Base-by-base conservation (phyloP, 2,113 vertebrate species). In the Muntiacus muntjak region DNA sequence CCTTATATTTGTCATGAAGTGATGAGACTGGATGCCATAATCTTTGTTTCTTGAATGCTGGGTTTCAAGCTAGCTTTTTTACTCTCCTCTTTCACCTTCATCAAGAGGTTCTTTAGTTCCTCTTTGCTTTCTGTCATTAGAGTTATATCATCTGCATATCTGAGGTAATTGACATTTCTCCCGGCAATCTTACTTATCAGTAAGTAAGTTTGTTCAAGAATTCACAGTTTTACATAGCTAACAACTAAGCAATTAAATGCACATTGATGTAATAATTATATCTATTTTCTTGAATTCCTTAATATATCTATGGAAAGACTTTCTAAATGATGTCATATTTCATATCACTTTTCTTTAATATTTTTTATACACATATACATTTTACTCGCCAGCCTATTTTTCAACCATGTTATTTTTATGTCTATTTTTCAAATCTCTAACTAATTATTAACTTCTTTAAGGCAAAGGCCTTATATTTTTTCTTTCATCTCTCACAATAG, bases 291-390 rank as follows among this genome's bases (percentile, higher is more conserved):
- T 55, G 1, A 88, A 14, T 62, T 79, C 15, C 60, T 89, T 91
- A 88, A 71, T 62, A 60, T 71, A 83, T 23, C 81, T 86, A 58
- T 78, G 47, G 83, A 33, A 76, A 33, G 16, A 36, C 3, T 28
- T 96, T 97, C 57, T 87, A 88, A 92, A 85, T 90, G 81, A 67
- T 76, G 19, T 52, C 23, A 92, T 7, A 6, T 88, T 95, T 71
- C 54, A 0, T 55, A 57, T 52, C 33, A 91, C 21, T 91, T 78
- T 86, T n/a, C 10, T 6, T 93, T 64, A 71, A 12, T 89, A 58
- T 4, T 96, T 87, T 83, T 54, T 83, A 86, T 50, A 74, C 16
- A 7, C 10, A 89, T 83, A 62, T 12, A 36, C 55, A 47, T 81
- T 67, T 93, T 95, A 90, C 10, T 74, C 16, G n/a, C 2, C 45